A percentile compares a stretch with the other conserved stretches of the same genome.
phyloP scores from a whole-genome alignment of 2,888 invertebrate genomes.

The Acanthacorydalis orientalis region DNA sequence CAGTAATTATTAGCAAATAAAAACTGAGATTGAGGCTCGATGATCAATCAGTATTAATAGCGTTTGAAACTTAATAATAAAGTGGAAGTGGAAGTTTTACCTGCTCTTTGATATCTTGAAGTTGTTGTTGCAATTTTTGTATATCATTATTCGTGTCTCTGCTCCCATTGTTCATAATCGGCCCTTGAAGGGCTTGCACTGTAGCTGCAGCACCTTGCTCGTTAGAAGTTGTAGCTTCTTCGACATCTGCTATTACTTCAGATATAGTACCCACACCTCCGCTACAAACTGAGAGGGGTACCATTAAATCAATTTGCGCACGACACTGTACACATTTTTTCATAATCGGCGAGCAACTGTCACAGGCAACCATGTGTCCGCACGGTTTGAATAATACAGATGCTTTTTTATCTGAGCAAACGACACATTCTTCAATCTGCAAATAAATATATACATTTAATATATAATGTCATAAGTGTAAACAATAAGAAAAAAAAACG shows the following conservation, averaged over 20 bases:
- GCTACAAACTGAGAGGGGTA: constrained; percentile 28
- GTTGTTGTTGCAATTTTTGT: constrained; percentile 79
- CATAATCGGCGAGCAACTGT: constrained; percentile 83
- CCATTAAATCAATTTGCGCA: constrained; percentile 62
- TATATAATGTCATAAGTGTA: not conserved
- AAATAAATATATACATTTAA: constrained; percentile 8
- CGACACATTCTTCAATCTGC: constrained; percentile 88
- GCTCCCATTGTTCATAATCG: constrained; percentile 48
- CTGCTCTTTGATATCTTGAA: constrained; percentile 96
- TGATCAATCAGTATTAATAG: too few relatives aligned
- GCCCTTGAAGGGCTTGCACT: constrained; percentile 18
- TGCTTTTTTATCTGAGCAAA: constrained; percentile 88
- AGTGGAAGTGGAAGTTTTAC: too few relatives aligned
- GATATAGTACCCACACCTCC: constrained; percentile 28
- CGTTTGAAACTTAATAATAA: too few relatives aligned
- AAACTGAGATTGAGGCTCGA: too few relatives aligned
- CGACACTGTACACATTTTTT: constrained; percentile 95
- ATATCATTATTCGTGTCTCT: constrained; percentile 63
- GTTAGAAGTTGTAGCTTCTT: constrained; percentile 15
- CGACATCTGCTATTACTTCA: constrained; percentile 32
- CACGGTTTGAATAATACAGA: constrained; percentile 88
- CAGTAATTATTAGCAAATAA: too few relatives aligned
- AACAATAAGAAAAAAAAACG: not conserved
- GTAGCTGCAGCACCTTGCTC: constrained; percentile 5
- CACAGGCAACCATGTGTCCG: constrained; percentile 87